phyloP scores from a whole-genome alignment of 2,888 invertebrate genomes.

The Melanophora roralis region DNA sequence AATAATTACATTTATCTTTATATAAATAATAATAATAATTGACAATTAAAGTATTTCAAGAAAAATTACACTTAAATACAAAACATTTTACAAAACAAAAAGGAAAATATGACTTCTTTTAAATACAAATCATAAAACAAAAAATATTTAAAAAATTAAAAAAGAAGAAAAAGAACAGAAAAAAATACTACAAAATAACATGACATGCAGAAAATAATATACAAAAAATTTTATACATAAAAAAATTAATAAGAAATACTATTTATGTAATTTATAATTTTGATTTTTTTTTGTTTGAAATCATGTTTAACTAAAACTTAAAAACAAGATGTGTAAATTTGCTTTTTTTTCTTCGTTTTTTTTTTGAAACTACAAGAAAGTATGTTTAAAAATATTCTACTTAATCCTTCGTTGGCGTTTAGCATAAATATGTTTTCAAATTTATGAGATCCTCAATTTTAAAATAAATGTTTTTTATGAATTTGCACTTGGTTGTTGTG shows the following conservation, averaged over 20 bases:
- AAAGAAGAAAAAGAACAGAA: neutral
- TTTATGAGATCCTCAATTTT: slow-evolving; percentile 59
- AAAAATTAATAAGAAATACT: neutral
- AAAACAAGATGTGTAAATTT: slow-evolving; percentile 23
- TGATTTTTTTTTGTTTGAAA: neutral
- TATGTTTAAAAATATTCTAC: neutral
- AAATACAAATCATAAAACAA: too few species aligned
- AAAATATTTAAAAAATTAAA: neutral
- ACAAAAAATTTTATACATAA: slow-evolving; percentile 3
- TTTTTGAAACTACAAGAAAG: neutral
- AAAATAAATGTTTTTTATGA: slow-evolving; percentile 33
- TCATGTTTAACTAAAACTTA: slow-evolving; percentile 38
- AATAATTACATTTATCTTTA: too few species aligned
- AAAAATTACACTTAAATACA: slow-evolving; percentile 23
- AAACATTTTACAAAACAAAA: neutral
- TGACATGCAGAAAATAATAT: neutral
- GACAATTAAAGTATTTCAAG: too few species aligned
- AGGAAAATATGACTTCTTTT: too few species aligned
- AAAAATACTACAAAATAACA: neutral
- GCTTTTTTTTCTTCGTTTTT: neutral
- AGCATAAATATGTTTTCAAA: slow-evolving; percentile 50
- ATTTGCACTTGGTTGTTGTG: slow-evolving; percentile 56
- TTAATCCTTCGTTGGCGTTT: slow-evolving; percentile 10
- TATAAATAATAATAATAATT: too few species aligned
- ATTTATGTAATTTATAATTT: too few species aligned